A percentile compares a stretch with the other conserved stretches of the same genome.
Evolutionary conservation across 1,140 invertebrate species (phyloP).

Genomic region (Eulimnadia texana): DNA sequence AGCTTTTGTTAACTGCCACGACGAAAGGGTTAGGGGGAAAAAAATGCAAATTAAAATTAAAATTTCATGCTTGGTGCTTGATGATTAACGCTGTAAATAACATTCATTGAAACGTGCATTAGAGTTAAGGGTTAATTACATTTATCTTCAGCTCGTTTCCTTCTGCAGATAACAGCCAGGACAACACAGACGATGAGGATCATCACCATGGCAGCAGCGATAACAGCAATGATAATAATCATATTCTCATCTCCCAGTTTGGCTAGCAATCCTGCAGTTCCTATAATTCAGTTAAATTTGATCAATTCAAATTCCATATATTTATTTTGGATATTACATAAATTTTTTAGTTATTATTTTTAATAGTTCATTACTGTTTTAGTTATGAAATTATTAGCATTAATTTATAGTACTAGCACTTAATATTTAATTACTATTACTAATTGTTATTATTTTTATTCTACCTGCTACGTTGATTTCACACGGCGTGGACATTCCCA

Average conservation of each 20-base stretch:
- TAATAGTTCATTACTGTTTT: no score
- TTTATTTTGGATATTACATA: no score
- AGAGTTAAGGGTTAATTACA: conserved; percentile 45
- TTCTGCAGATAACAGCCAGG: conserved; percentile 62
- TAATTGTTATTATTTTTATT: conserved; percentile 16
- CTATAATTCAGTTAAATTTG: neutral
- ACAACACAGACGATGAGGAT: conserved; percentile 66
- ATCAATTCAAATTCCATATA: no score
- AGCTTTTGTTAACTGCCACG: conserved; percentile 51
- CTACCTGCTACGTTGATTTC: conserved; percentile 62
- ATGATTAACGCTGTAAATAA: no score
- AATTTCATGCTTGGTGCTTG: no score
- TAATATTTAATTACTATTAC: no score
- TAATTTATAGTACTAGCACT: no score
- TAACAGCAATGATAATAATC: conserved; percentile 48
- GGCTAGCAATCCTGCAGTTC: conserved; percentile 51
- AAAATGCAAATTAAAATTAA: conserved; percentile 3
- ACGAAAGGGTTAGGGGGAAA: conserved; percentile 15
- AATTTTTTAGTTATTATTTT: no score
- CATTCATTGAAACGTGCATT: neutral
- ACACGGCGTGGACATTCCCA: conserved; percentile 56
- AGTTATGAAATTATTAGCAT: no score
- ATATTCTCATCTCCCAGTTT: conserved; percentile 55
- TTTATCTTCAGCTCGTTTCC: conserved; percentile 64
- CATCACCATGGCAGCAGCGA: conserved; percentile 55